Conservation (phyloP, 1,140 invertebrate genomes). For the Eriocheir sinensis region DNA sequence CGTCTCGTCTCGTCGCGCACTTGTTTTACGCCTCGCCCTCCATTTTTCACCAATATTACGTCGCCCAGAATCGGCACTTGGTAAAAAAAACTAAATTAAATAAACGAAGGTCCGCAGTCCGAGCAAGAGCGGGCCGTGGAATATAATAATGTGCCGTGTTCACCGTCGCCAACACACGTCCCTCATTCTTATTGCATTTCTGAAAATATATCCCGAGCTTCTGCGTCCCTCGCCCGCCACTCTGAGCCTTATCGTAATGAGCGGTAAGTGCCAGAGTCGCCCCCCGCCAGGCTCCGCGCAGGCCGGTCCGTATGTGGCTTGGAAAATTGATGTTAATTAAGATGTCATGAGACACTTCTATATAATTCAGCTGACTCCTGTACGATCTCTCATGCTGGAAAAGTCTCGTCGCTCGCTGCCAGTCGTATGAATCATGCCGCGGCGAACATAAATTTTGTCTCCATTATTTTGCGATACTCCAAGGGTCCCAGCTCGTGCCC, state of each 20-base stretch:
- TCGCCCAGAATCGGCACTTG: background rate
- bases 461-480: conserved; percentile 28
- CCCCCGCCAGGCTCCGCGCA: background rate
- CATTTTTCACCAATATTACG: background rate
- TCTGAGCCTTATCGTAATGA: background rate
- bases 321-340: conserved; percentile 48
- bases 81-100: background rate
- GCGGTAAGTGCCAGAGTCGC: background rate
- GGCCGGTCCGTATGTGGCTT: background rate
- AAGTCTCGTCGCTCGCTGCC: background rate
- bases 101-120: background rate
- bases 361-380: conserved; percentile 32
- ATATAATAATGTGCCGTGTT: conserved; percentile 37
- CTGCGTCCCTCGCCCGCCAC: background rate
- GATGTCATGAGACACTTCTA: background rate
- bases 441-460: background rate
- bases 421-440: conserved; percentile 34
- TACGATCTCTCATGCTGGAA: conserved; percentile 45
- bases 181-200: conserved; percentile 44
- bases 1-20: background rate
- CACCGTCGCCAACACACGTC: conserved; percentile 39
- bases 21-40: background rate
- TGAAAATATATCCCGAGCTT: background rate
- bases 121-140: conserved; percentile 25
- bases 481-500: background rate